Conservation (phyloP, 2,888 invertebrate genomes). For the Ditylenchus weischeri region DNA sequence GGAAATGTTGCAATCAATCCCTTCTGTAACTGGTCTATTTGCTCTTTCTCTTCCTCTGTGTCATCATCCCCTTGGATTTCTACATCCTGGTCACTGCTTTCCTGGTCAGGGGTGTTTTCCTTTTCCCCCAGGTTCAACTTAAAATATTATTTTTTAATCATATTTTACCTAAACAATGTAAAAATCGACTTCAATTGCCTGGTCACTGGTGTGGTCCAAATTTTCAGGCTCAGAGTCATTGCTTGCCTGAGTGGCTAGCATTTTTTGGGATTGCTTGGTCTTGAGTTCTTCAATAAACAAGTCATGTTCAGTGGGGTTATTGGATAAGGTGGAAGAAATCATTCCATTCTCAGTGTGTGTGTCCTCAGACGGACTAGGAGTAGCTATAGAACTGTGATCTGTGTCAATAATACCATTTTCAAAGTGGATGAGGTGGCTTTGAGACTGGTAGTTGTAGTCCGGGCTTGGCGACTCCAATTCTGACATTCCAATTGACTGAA, state of each 20-base stretch:
- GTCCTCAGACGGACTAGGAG: not conserved
- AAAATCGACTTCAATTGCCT: not conserved
- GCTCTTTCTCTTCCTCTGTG: not conserved
- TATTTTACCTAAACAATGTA: not conserved
- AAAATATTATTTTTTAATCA: not conserved
- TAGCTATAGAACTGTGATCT: not conserved
- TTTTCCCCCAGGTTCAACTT: not conserved
- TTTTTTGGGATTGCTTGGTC: not conserved
- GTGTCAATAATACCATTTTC: not conserved
- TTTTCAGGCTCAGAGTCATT: slow-evolving; percentile 5
- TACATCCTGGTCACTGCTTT: not conserved
- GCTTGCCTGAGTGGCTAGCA: not conserved
- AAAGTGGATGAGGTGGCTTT: not conserved
- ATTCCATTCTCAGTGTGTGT: too few relatives aligned
- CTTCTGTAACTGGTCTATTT: slow-evolving; percentile 3
- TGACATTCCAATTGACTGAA: too few relatives aligned
- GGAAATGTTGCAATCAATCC: not conserved
- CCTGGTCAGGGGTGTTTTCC: not conserved
- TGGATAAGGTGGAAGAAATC: not conserved
- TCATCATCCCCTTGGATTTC: not conserved
- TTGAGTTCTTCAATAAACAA: not conserved
- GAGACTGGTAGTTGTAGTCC: too few relatives aligned
- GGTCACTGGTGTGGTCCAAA: not conserved
- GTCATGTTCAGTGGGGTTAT: not conserved
- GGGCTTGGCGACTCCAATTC: too few relatives aligned